These are phyloP conservation scores for Mya arenaria DNA, from an alignment of 1,140 invertebrate species.

Conservation along the genomic window DNA sequence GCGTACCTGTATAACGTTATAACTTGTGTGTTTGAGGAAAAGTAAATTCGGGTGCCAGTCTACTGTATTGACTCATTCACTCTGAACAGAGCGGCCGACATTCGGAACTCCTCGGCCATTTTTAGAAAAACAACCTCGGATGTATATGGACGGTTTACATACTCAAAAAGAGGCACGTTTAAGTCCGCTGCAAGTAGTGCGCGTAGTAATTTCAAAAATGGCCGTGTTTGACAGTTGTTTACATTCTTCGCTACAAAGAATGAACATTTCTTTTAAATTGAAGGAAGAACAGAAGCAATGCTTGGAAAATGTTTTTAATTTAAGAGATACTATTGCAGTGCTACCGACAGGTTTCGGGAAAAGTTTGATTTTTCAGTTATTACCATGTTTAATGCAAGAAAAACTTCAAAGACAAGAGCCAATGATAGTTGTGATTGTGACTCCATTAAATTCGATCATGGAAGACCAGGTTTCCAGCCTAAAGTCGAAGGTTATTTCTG, in stretches of 20 bases:
- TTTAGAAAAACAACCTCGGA: too few relatives aligned
- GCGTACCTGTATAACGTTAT: too few relatives aligned
- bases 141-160: too few relatives aligned
- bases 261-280: not conserved
- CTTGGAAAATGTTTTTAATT: not conserved
- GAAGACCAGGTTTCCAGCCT: not conserved
- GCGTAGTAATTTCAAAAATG: conserved; percentile 1
- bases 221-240: conserved; percentile 3
- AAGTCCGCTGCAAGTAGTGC: too few relatives aligned
- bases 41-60: too few relatives aligned
- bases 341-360: conserved; percentile 6
- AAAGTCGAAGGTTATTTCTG: not conserved
- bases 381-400: not conserved
- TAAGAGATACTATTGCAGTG: not conserved
- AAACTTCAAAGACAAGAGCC: not conserved
- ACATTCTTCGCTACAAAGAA: not conserved
- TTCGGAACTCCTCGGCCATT: too few relatives aligned
- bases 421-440: not conserved
- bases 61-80: too few relatives aligned
- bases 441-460: not conserved
- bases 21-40: too few relatives aligned
- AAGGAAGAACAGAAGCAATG: not conserved
- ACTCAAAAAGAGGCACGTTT: too few relatives aligned
- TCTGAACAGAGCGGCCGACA: too few relatives aligned
- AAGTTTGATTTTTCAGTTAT: not conserved